Conservation (phyloP, 2,113 vertebrate genomes). For the Calcarius ornatus region DNA sequence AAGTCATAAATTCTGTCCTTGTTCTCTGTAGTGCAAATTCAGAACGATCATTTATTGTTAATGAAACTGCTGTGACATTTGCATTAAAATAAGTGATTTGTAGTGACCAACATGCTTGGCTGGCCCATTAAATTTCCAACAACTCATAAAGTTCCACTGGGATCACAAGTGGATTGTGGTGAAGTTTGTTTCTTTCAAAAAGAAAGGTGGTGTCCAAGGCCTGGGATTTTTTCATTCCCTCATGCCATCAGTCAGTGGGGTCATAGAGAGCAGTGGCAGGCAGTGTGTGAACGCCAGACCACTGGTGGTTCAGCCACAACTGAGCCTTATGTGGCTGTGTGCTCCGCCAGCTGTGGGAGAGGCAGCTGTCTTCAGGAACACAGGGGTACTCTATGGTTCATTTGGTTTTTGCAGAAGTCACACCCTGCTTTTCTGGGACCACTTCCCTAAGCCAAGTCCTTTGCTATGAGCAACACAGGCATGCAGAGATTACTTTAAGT, state of each 20-base stretch:
- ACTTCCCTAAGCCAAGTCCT: neutral
- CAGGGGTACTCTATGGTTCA: neutral
- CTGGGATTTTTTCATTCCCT: neutral
- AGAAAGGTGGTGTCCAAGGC: neutral
- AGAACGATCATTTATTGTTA: neutral
- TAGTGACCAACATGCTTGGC: neutral
- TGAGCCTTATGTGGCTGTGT: neutral
- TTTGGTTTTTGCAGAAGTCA: neutral
- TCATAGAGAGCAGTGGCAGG: neutral
- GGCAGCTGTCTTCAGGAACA: neutral
- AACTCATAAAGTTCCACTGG: neutral
- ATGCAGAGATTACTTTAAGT: neutral
- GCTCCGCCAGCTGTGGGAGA: neutral
- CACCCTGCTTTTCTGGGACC: neutral
- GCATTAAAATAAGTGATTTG: neutral
- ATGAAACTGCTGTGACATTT: neutral
- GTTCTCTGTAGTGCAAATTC: neutral
- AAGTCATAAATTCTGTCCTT: neutral
- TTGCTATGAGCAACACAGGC: neutral
- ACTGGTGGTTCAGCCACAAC: fast-evolving
- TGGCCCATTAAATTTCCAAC: neutral
- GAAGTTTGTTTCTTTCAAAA: neutral
- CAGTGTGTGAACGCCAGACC: fast-evolving
- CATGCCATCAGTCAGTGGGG: neutral
- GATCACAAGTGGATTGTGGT: neutral